These are phyloP conservation scores for Martes flavigula DNA, from an alignment of 2,797 vertebrate species.

Conservation along the genomic window DNA sequence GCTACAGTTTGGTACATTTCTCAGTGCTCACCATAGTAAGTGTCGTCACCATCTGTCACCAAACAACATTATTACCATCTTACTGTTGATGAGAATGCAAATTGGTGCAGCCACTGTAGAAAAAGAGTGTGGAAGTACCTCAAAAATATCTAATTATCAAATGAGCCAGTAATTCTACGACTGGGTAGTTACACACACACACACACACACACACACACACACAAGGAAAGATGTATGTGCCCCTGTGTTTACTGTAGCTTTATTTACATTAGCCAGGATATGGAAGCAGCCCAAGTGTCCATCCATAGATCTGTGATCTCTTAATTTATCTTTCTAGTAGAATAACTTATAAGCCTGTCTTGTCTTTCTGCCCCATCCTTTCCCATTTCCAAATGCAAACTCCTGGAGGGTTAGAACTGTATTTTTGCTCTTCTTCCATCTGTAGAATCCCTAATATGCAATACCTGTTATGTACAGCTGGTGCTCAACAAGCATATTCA, in stretches of 20 bases:
- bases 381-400: neutral
- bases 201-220: too few species aligned
- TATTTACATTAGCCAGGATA: neutral
- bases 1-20: neutral
- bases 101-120: neutral
- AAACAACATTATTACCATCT: neutral
- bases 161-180: neutral
- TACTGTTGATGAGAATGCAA: neutral
- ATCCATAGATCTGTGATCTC: neutral
- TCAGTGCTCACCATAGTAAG: neutral
- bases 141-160: neutral
- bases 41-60: neutral
- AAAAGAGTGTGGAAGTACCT: neutral
- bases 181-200: neutral
- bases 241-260: neutral
- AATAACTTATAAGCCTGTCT: neutral
- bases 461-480: neutral
- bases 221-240: neutral
- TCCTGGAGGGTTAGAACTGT: neutral
- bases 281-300: neutral
- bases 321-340: conserved; percentile 18
- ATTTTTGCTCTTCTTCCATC: neutral
- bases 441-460: neutral
- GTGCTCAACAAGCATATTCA: conserved; percentile 2
- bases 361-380: neutral